Percentiles rank a stretch among this genome's conserved stretches.
phyloP scores from a whole-genome alignment of 2,797 vertebrate genomes.

The Nyctibius grandis region DNA sequence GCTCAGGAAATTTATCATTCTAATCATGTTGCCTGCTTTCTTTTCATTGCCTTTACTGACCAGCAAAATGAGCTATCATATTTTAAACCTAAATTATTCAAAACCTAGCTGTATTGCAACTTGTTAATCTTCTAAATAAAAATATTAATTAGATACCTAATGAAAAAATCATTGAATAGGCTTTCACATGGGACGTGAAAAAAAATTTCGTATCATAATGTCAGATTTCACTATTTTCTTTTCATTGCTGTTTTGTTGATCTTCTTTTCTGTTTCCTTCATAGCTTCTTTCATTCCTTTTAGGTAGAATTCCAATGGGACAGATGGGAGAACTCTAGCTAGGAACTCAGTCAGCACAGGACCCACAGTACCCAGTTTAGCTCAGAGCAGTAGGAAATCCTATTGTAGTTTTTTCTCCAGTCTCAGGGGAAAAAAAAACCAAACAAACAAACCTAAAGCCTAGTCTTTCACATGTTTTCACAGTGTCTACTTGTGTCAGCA shows the following conservation, averaged over 20 bases:
- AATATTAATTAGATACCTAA: background rate
- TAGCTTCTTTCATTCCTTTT: background rate
- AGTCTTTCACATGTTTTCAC: constrained; percentile 30
- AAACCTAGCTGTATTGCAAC: background rate
- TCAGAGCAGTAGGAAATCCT: background rate
- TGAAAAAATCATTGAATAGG: background rate
- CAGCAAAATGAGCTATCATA: background rate
- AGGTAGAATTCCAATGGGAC: background rate
- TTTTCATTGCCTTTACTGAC: background rate
- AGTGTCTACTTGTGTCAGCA: constrained; percentile 42
- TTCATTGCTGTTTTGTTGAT: background rate
- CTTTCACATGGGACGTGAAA: background rate
- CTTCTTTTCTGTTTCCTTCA: background rate
- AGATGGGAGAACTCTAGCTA: background rate
- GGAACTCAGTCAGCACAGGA: background rate
- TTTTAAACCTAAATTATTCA: background rate
- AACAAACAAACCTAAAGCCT: background rate
- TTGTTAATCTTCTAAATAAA: background rate
- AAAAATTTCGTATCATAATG: background rate
- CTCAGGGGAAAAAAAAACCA: background rate
- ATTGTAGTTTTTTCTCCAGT: background rate
- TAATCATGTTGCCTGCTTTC: background rate
- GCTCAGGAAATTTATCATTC: background rate
- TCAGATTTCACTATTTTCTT: background rate
- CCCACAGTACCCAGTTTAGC: background rate